These are phyloP conservation scores for Patella ulyssiponensis DNA, from an alignment of 2,888 invertebrate genomes.

Conservation along the genomic window DNA sequence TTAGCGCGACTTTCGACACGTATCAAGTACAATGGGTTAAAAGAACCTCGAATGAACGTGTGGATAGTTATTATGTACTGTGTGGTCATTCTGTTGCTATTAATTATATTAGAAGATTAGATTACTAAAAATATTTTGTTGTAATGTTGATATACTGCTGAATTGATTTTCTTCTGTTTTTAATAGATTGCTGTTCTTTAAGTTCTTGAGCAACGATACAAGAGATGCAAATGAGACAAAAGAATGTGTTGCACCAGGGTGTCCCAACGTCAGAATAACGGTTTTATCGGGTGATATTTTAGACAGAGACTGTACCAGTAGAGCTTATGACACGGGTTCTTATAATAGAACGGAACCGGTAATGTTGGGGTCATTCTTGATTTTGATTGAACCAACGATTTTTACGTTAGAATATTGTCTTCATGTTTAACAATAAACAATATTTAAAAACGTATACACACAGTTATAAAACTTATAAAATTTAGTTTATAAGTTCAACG, in stretches of 20 bases:
- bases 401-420: too few relatives aligned
- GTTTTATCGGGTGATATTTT: conserved; percentile 25
- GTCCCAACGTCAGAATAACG: conserved; percentile 24
- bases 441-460: not conserved
- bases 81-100: too few relatives aligned
- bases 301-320: conserved; percentile 31
- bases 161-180: not conserved
- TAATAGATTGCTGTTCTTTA: conserved; percentile 32
- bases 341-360: not conserved
- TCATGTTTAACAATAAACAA: not conserved
- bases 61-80: too few relatives aligned
- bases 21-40: too few relatives aligned
- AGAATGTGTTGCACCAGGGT: conserved; percentile 23
- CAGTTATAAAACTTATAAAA: not conserved
- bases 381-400: too few relatives aligned
- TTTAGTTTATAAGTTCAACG: not conserved
- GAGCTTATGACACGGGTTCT: conserved; percentile 14
- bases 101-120: too few relatives aligned
- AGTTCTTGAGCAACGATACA: conserved; percentile 22
- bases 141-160: too few relatives aligned
- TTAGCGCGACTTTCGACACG: too few relatives aligned
- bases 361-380: not conserved
- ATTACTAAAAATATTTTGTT: too few relatives aligned
- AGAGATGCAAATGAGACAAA: conserved; percentile 13
- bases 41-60: too few relatives aligned